Conservation (phyloP, 2,113 vertebrate species). For the Galbula dea region DNA sequence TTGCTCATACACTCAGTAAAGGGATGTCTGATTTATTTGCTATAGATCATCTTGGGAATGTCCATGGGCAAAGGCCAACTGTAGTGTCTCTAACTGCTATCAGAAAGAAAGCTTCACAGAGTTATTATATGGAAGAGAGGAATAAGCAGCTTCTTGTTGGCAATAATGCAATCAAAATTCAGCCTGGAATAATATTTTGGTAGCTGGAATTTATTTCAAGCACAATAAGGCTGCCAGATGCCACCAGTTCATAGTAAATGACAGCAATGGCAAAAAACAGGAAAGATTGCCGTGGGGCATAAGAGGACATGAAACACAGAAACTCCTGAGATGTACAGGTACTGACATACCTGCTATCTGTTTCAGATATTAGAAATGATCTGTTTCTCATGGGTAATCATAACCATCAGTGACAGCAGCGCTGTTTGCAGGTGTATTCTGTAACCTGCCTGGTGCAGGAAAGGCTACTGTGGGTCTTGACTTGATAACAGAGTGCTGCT, state of each 20-base stretch:
- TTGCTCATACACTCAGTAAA: slow-evolving; percentile 29
- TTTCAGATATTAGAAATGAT: slow-evolving; percentile 1
- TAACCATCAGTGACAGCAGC: background rate
- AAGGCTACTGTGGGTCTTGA: background rate
- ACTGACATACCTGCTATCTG: background rate
- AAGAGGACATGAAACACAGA: background rate
- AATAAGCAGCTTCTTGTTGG: background rate
- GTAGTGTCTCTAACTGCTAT: background rate
- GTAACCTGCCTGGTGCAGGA: background rate
- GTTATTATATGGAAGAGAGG: background rate
- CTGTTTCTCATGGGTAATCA: background rate
- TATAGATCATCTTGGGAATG: background rate
- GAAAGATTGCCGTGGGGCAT: background rate
- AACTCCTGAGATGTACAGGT: background rate
- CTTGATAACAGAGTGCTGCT: background rate
- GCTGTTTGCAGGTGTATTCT: background rate
- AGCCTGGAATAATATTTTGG: background rate
- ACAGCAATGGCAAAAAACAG: background rate
- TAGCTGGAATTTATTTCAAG: background rate
- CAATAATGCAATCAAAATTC: background rate
- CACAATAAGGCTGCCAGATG: background rate
- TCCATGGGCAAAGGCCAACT: background rate
- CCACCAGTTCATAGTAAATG: background rate
- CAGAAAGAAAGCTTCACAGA: background rate
- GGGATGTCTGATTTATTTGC: slow-evolving; percentile 48